Base-by-base conservation (phyloP, 2,113 vertebrate genomes). In the Probosciger aterrimus region DNA sequence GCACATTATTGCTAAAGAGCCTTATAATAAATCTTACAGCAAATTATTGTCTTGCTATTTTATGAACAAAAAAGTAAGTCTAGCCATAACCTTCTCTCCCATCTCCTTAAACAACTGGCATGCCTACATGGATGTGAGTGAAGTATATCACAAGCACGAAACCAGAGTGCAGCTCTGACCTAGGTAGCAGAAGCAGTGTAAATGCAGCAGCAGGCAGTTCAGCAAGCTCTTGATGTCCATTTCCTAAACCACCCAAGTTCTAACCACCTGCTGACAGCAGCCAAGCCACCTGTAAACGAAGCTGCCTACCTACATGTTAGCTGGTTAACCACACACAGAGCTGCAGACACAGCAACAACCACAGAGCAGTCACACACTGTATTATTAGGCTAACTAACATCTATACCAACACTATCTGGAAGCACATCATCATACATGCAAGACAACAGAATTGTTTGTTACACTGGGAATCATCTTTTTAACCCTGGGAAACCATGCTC, bases 81-180 rank as follows among this genome's bases (percentile, higher is more conserved):
- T 41, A 92, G 47, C 19, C 18, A 63, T 14, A 46, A 67, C 8
- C 7, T 87, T 27, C 43, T 82, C 46, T 87, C 23, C 11, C 12
- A 50, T 22, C 20, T 46, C 52, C 57, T 81, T 82, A 62, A 62
- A 25, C 20, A 71, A 39, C 25, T 22, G 18, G 10, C 47, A 35
- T 47, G 60, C 53, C 69, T 30, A 59, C 44, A 35, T 0, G 10
- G 24, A 11, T 30, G 25, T 9, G 30, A 83, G 16, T 4, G 3
- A 41, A 63, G 24, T 0, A 0, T 31, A 55, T 14, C 43, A n/a
- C 6, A 37, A 75, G 14, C 10, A 2, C 6, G 39, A 73, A n/a
- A 49, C 28, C 24, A 69, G 50, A 80, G 44, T 14, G 33, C 27
- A 43, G 23, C 35, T 75, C n/a, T 33, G 60, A 37, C 46, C 69